A percentile compares a stretch with the other conserved stretches of the same genome.
phyloP scores from a whole-genome alignment of 1,140 invertebrate species.

The Dolichoris vasculosae region DNA sequence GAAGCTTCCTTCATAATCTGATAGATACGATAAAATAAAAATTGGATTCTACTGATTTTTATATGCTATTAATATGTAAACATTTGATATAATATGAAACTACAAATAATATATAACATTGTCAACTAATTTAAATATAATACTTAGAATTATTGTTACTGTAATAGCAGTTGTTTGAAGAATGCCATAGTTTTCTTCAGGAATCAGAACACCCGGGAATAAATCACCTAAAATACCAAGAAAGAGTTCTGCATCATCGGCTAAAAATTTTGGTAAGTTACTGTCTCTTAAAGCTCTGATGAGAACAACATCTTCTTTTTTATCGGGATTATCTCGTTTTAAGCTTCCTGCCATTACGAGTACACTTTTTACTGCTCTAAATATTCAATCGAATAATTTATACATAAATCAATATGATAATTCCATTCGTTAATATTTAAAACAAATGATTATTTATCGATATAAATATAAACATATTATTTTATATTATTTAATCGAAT shows the following conservation, averaged over 20 bases:
- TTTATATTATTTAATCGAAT: too few species aligned
- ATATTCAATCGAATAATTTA: too few species aligned
- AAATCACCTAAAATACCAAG: conserved; percentile 90
- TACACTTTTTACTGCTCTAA: conserved; percentile 78
- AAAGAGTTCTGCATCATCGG: conserved; percentile 89
- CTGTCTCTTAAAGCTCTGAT: conserved; percentile 91
- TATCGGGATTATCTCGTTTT: conserved; percentile 88
- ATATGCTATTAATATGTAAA: not conserved
- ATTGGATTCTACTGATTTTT: not conserved
- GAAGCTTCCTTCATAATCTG: conserved; percentile 74
- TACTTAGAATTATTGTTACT: not conserved
- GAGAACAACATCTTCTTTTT: conserved; percentile 85
- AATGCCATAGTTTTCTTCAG: conserved; percentile 85
- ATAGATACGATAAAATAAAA: not conserved
- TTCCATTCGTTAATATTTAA: too few species aligned
- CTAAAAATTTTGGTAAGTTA: conserved; percentile 93
- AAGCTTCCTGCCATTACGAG: conserved; percentile 91
- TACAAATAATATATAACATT: not conserved
- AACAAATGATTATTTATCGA: too few species aligned
- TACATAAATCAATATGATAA: too few species aligned
- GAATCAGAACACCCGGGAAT: conserved; percentile 88
- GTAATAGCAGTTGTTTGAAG: conserved; percentile 78
- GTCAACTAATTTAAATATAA: not conserved
- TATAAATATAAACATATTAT: too few species aligned
- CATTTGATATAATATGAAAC: not conserved